A percentile compares a stretch with the other conserved stretches of the same genome.
phyloP scores from a whole-genome alignment of 2,888 invertebrate genomes.

The Acrocera orbiculus region DNA sequence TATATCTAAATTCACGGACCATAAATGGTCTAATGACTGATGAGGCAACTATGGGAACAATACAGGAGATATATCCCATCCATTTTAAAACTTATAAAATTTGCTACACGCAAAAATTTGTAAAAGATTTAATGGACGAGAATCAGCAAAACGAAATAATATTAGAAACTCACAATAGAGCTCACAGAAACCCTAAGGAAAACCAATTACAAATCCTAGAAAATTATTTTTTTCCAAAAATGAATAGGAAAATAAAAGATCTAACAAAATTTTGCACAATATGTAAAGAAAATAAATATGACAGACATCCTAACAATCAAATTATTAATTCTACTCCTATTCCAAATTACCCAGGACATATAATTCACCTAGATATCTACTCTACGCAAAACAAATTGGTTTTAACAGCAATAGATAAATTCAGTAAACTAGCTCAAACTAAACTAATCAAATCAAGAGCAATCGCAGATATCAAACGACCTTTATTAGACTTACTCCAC shows the following conservation, averaged over 20 bases:
- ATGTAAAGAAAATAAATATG: slow-evolving; percentile 6
- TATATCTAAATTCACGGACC: slow-evolving; percentile 3
- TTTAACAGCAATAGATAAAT: slow-evolving; percentile 8
- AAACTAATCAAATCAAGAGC: slow-evolving; percentile 5
- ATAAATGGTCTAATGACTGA: slow-evolving; percentile 3
- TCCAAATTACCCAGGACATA: slow-evolving; percentile 3
- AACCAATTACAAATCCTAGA: slow-evolving; percentile 10
- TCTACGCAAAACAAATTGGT: neutral
- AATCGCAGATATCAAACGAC: slow-evolving; percentile 4
- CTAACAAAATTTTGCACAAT: neutral
- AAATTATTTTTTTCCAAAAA: slow-evolving; percentile 8
- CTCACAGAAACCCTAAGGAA: slow-evolving; percentile 7
- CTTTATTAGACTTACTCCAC: slow-evolving; percentile 2
- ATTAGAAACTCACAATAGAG: slow-evolving; percentile 3
- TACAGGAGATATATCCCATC: slow-evolving; percentile 3
- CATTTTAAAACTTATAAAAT: too few species aligned
- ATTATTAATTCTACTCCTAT: slow-evolving; percentile 1
- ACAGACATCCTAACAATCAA: slow-evolving; percentile 1
- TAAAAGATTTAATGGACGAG: slow-evolving; percentile 2
- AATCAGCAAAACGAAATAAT: slow-evolving; percentile 2
- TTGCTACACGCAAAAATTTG: neutral
- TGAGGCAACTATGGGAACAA: slow-evolving; percentile 2
- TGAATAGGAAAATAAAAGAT: slow-evolving; percentile 2
- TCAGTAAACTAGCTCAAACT: slow-evolving; percentile 3
- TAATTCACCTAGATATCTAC: slow-evolving; percentile 5